Base-by-base conservation (phyloP, 2,888 invertebrate genomes). In the Chloroclystis v-ata region DNA sequence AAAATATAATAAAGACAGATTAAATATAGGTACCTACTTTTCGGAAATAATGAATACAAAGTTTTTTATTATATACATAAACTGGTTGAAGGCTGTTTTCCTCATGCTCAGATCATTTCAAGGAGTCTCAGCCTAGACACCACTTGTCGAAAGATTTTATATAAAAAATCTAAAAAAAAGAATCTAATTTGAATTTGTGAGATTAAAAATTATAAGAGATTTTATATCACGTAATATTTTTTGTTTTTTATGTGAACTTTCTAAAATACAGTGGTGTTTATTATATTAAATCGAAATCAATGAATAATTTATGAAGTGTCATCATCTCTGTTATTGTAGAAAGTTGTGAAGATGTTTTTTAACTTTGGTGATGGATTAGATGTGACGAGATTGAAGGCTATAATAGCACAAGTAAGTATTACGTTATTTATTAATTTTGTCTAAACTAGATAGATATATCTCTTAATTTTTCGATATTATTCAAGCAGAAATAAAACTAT, bases 351-450 rank as follows among this genome's bases (percentile, higher is more conserved):
- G 63, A 80, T 83, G 82, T 78, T 83, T 61, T 56, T 49, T 2
- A 38, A 37, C 8, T 33, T 75, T 9, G 55, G 72, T 35, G 64
- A 77, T 43, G 58, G 70, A 51, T 38, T 65, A 57, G 32, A 61
- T 8, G 67, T 63, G 0, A 69, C 67, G 50, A 65, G 77, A 30
- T 50, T 80, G 2, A 68, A 70, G 60, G 75, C 75, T 1, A 59
- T 81, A 14, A 47, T 65, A 5, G 69, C 83, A 14, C 83, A 83
- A 70, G 83, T 82, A 66, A 59, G 73, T 62, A 13, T 47, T 28
- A 12, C 12, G 3, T 33, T 30, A n/a, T 13, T 14, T 37, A 12
- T 9, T 4, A 12, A 11, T 0, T 12, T 30, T 30, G 10, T 13
- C 43, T n/a, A n/a, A n/a, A n/a, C n/a, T n/a, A n/a, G n/a, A n/a